Conservation (phyloP, 2,888 invertebrate genomes). For the Lepas anatifera region DNA sequence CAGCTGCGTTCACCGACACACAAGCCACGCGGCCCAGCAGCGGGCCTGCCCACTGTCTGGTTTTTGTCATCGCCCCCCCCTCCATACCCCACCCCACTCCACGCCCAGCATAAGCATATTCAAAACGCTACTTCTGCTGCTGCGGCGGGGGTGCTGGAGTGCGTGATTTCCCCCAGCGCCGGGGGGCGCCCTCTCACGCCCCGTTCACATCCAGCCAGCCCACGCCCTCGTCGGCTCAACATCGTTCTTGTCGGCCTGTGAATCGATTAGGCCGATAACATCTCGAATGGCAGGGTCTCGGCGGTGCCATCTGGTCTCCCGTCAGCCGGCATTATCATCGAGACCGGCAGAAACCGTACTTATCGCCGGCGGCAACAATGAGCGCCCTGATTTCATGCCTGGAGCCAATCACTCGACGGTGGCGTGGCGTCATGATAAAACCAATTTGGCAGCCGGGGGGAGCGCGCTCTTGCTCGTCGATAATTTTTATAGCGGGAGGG, state of each 20-base stretch:
- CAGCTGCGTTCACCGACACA: neutral
- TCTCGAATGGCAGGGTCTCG: neutral
- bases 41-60: neutral
- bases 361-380: neutral
- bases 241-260: neutral
- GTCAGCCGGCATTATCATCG: neutral
- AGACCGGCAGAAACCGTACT: conserved; percentile 16
- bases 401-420: neutral
- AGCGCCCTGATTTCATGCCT: neutral
- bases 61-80: neutral
- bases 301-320: conserved; percentile 7
- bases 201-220: neutral
- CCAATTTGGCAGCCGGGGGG: conserved; percentile 9
- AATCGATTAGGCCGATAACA: neutral
- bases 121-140: neutral
- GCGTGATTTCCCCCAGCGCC: neutral
- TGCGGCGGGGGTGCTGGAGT: too few relatives aligned
- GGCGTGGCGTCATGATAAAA: conserved; percentile 10
- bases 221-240: neutral
- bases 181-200: too few relatives aligned
- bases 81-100: neutral
- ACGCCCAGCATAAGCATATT: neutral
- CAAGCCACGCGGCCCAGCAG: too few relatives aligned
- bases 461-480: conserved; percentile 16
- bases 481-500: conserved; percentile 17